Evolutionary conservation across 2,888 invertebrate genomes (phyloP), one percentile per base, ranked within the genome.

Genomic region (Sacculina carcini): DNA sequence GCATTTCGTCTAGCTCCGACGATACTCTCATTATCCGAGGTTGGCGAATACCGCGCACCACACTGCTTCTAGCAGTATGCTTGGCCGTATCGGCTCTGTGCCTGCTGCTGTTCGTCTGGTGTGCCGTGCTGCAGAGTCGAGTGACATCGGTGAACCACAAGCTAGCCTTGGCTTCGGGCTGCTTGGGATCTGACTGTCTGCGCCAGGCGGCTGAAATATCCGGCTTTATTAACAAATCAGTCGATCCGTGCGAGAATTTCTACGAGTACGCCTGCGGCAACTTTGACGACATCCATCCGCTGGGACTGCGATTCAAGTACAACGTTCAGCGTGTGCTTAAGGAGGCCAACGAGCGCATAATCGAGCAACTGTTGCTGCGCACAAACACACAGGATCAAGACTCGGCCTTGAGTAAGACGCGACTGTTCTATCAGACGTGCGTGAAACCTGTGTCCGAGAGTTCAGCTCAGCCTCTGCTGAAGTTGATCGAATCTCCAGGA

Each of bases 301-400:
- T 83, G 63, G 42, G 24, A 1, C 26, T 16, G 5, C 3, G n/a
- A 16, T 28, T 42, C 42, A 24, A 6, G 16, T 42, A 42, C 28
- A 28, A 28, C 42, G 16, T 42, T 10, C 2, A 10, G 28, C 10
- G 28, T 7, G 62, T 62, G 12, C 66, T 92, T 54, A 87, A 89
- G 60, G 78, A 80, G 1, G 81, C 92, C 9, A 66, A 67, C 55
- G 64, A 64, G 56, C 83, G 85, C 1, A 70, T 96, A 51, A 73
- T 85, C 2, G 80, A 81, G 60, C 87, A 90, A 56, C 75, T 42
- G n/a, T 28, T 42, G 28, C 16, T 16, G 28, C 26, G 28, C 3
- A 24, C 26, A 10, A n/a, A 28, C 16, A 21, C 28, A 12, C 28
- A 42, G 16, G 28, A 42, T 19, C 26, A 42, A n/a, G n/a, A 9